Percentiles rank a stretch among this genome's conserved stretches.
Evolutionary conservation across 2,113 vertebrate genomes (phyloP).

Genomic region (Embiotoca jacksoni): DNA sequence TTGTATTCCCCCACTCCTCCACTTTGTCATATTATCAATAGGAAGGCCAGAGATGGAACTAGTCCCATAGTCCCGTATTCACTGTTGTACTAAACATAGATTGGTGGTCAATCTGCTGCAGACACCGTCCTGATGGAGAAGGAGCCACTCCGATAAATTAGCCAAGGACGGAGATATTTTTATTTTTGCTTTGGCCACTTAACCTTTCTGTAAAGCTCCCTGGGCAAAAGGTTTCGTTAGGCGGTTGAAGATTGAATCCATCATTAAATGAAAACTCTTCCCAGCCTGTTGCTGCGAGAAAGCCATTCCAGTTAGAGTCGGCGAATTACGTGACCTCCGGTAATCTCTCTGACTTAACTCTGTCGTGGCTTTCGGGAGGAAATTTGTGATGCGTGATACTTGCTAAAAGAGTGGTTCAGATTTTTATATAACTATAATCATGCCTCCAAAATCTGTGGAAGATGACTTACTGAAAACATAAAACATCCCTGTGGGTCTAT

Average conservation of each 20-base stretch:
- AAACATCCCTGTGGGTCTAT: no score
- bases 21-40: constrained; percentile 9
- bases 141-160: constrained; percentile 35
- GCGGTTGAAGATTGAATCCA: constrained; percentile 45
- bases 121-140: constrained; percentile 10
- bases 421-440: no score
- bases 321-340: background rate
- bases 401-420: no score
- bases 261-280: constrained; percentile 17
- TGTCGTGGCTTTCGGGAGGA: no score
- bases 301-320: background rate
- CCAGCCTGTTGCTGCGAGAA: background rate
- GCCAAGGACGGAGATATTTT: constrained; percentile 48
- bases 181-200: constrained; percentile 21
- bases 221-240: constrained; percentile 46
- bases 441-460: no score
- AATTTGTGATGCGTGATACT: no score
- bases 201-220: constrained; percentile 17
- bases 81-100: constrained; percentile 64
- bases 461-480: no score
- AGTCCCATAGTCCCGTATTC: constrained; percentile 27
- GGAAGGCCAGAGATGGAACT: constrained; percentile 18
- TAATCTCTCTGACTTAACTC: background rate
- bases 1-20: background rate
- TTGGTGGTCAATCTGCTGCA: constrained; percentile 31